Base-by-base conservation (phyloP, 2,113 vertebrate species). In the Gavia stellata region DNA sequence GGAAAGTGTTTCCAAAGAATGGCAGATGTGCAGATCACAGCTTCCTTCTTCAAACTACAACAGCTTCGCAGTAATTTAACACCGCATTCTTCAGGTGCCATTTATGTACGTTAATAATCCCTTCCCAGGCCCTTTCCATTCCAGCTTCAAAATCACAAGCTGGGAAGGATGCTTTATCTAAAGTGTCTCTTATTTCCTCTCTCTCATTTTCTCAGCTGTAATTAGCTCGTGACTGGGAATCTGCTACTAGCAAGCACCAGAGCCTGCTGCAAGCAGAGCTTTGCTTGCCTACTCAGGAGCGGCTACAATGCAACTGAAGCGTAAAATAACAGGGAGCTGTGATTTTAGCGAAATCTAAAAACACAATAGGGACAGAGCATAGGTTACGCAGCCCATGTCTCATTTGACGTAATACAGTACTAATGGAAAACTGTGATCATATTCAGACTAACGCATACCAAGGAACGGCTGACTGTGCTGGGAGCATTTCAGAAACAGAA, bases 41-140 rank as follows among this genome's bases (percentile, higher is more conserved):
- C 84, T 94, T 95, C 92, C 94, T 93, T 38, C 92, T 88, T 80
- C 81, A 50, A 70, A 71, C 91, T 65, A n/a, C 92, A 85, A 68
- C 87, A 81, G 96, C 96, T 73, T 72, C 8, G 79, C 90, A 74
- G 93, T 75, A 90, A 94, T 95, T 95, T 84, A 96, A 94, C 91
- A 86, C 79, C 3, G 11, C 92, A 74, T 94, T 97, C 96, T 95
- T 95, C 97, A 97, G 96, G 95, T 92, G 91, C 96, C 91, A 75
- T 92, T 94, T 80, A 33, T 63, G 71, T 11, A 70, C 21, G 3
- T 88, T 73, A 92, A 95, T 94, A 96, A 96, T 91, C 91, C 84
- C 81, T 88, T 91, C 94, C 95, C 96, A 91, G 90, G 90, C 91
- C 92, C 55, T 86, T 97, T 90, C 90, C 85, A 84, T 61, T 79